Percentiles rank a stretch among this genome's conserved stretches.
phyloP scores from a whole-genome alignment of 2,797 vertebrate species.

The Pipistrellus pygmaeus region DNA sequence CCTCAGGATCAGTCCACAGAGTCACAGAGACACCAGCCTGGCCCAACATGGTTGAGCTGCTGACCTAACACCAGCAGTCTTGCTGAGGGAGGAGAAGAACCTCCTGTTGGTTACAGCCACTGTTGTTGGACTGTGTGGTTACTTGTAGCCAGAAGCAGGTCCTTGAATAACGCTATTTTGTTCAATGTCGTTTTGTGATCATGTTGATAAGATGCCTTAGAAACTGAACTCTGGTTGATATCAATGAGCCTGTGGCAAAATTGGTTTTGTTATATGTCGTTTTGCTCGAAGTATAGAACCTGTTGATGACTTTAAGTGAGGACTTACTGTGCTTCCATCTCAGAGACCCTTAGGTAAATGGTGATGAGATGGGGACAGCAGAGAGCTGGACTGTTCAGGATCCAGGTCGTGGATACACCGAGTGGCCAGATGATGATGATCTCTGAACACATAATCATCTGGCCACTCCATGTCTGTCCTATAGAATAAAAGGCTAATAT shows the following conservation, averaged over 20 bases:
- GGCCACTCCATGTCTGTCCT: too few species aligned
- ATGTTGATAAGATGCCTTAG: not conserved
- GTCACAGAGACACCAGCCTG: not conserved
- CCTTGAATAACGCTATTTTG: too few species aligned
- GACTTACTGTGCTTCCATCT: not conserved
- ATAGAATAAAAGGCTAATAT: too few species aligned
- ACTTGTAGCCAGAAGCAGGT: too few species aligned
- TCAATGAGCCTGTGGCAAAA: not conserved
- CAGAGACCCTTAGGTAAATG: conserved; percentile 25
- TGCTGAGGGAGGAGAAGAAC: too few species aligned
- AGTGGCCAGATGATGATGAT: too few species aligned
- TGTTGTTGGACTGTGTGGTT: too few species aligned
- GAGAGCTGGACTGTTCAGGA: not conserved
- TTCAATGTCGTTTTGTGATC: too few species aligned
- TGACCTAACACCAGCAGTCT: not conserved
- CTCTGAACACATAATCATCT: too few species aligned
- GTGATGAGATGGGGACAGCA: not conserved
- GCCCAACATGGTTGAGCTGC: not conserved
- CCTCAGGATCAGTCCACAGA: not conserved
- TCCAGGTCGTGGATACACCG: not conserved
- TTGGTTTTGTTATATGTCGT: not conserved
- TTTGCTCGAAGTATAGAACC: not conserved
- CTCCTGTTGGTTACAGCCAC: too few species aligned
- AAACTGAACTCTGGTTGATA: not conserved
- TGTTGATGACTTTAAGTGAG: not conserved